These are phyloP conservation scores for Pseudochromis fuscus DNA, from an alignment of 2,797 vertebrate genomes.

Conservation along the genomic window DNA sequence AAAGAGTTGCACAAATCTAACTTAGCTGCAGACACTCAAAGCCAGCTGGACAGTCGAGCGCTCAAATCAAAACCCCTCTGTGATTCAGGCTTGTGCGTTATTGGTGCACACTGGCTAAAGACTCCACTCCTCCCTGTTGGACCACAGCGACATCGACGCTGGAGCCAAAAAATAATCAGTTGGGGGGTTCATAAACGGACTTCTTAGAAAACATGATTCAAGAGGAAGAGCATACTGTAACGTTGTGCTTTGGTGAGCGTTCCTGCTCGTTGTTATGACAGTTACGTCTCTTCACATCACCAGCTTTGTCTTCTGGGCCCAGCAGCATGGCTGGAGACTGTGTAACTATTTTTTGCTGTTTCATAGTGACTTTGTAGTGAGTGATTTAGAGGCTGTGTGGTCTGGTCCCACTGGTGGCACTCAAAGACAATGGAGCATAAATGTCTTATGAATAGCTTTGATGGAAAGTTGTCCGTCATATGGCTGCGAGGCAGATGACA, in stretches of 20 bases:
- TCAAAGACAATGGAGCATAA: conserved; percentile 63
- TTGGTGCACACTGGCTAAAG: conserved; percentile 28
- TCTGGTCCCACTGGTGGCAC: conserved; percentile 43
- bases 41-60: conserved; percentile 52
- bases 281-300: conserved; percentile 42
- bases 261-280: conserved; percentile 41
- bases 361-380: conserved; percentile 54
- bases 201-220: conserved; percentile 41
- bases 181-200: conserved; percentile 29
- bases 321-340: conserved; percentile 43
- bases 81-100: conserved; percentile 34
- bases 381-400: conserved; percentile 59
- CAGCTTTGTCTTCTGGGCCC: conserved; percentile 40
- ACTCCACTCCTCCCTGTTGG: conserved; percentile 28
- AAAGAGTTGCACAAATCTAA: conserved; percentile 41
- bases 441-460: conserved; percentile 59
- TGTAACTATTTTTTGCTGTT: conserved; percentile 43
- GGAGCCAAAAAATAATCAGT: conserved; percentile 5
- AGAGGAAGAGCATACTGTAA: conserved; percentile 11
- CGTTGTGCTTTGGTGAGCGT: conserved; percentile 23
- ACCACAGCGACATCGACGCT: conserved; percentile 20
- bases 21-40: conserved; percentile 49
- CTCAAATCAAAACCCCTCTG: conserved; percentile 27
- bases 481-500: conserved; percentile 66
- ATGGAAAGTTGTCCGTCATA: conserved; percentile 58